Base-by-base conservation (phyloP, 2,888 invertebrate genomes). In the Melanchra persicariae region DNA sequence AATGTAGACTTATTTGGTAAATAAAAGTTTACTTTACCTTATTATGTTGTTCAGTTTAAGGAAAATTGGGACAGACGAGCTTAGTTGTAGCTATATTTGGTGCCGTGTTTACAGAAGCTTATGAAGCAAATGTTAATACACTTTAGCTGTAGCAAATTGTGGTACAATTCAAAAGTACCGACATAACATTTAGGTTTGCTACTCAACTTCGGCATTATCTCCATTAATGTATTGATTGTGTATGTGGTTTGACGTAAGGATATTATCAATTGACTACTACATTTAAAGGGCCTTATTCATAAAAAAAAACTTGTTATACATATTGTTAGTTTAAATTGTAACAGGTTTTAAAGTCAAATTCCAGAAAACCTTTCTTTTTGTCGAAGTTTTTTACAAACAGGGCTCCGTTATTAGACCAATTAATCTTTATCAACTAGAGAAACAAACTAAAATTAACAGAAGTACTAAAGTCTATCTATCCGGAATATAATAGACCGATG, bases 401-500 rank as follows among this genome's bases (percentile, higher is more conserved):
- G 15, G 2, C 19, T 19, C 1, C 9, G 24, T 22, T 43, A 19
- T 17, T 8, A 24, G 7, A 51, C 17, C 43, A 45, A 77, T 77
- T 77, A 77, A 78, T 49, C 22, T 1, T 22, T 70, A 70, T 49
- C 12, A 59, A 24, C 17, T 22, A 3, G 22, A 71, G 2, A 7
- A 12, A 70, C 43, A 49, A 74, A 51, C 43, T 17, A 22, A 52
- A 75, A 66, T 75, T 30, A 75, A 17, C 26, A 0, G 6, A 26
- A 26, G 6, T n/a, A 77, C n/a, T n/a, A 19, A 30, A 26, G 26
- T 34, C 12, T 30, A 15, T 15, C 65, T 51, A 55, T 30, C 22
- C 9, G 49, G 55, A 61, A 54, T 34, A 62, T n/a, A 6, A 40
- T 19, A 64, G 51, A 37, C 60, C 55, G 34, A 70, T 79, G 80